phyloP scores from a whole-genome alignment of 2,113 vertebrate genomes.

The Podarcis cretensis region DNA sequence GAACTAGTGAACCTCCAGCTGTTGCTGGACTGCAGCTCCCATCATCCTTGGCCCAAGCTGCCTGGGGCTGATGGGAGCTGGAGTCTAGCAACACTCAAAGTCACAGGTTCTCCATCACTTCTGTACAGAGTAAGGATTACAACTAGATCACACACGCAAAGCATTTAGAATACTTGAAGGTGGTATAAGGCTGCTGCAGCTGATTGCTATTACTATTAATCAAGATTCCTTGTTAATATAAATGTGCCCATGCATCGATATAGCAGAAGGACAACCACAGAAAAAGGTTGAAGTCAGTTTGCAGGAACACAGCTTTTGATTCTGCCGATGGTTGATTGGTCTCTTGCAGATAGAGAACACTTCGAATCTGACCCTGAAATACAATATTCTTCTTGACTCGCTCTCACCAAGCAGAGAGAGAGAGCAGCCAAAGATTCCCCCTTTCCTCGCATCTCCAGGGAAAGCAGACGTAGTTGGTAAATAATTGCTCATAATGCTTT shows the following conservation, averaged over 20 bases:
- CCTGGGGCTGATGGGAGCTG: too few relatives aligned
- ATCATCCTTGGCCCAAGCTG: too few relatives aligned
- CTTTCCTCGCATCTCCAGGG: constrained; percentile 63
- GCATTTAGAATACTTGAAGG: too few relatives aligned
- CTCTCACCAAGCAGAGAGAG: constrained; percentile 57
- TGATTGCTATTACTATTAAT: neutral
- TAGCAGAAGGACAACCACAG: neutral
- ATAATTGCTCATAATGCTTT: neutral
- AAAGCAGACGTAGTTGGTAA: constrained; percentile 81
- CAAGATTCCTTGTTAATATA: neutral
- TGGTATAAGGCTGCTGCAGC: too few relatives aligned
- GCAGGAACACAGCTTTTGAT: rapidly evolving
- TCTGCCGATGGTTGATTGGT: constrained; percentile 26
- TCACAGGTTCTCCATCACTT: too few relatives aligned
- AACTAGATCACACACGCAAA: neutral
- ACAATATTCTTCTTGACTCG: constrained; percentile 79
- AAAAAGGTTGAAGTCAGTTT: neutral
- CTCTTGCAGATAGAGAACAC: constrained; percentile 84
- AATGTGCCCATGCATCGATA: neutral
- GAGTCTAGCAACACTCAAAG: too few relatives aligned
- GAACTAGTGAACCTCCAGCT: too few relatives aligned
- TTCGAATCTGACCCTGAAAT: constrained; percentile 76
- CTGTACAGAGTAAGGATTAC: neutral
- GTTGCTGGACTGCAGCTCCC: too few relatives aligned
- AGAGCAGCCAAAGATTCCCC: constrained; percentile 67